Conservation (phyloP, 2,797 vertebrate species). For the Sebastes iracundus region DNA sequence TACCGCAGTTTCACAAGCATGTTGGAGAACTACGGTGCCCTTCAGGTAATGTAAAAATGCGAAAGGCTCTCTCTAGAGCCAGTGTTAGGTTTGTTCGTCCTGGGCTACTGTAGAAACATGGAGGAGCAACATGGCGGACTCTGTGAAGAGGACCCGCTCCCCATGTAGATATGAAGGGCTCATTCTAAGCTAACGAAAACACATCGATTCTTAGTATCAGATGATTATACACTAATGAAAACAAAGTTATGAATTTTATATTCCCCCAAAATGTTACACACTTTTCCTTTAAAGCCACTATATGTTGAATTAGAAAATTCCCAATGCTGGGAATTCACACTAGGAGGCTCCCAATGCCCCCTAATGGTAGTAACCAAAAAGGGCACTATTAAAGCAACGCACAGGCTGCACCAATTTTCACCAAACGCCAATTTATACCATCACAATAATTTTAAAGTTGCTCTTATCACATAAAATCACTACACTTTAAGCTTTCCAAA, state of each 20-base stretch:
- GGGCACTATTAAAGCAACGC: neutral
- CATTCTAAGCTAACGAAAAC: too few relatives aligned
- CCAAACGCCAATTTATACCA: neutral
- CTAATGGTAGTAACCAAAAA: neutral
- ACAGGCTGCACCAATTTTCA: neutral
- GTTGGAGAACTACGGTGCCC: too few relatives aligned
- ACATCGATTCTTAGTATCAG: rapidly evolving
- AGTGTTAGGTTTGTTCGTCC: rapidly evolving
- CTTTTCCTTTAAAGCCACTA: neutral
- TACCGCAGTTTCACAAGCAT: too few relatives aligned
- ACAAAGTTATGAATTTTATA: too few relatives aligned
- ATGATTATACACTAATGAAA: too few relatives aligned
- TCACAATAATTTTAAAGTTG: neutral
- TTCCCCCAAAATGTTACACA: too few relatives aligned
- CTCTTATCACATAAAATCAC: neutral
- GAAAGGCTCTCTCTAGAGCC: too few relatives aligned
- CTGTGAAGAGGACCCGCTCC: too few relatives aligned
- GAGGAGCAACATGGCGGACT: too few relatives aligned
- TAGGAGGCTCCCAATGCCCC: neutral
- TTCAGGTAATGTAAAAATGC: too few relatives aligned
- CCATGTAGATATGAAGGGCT: too few relatives aligned
- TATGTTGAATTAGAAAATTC: neutral
- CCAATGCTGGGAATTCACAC: neutral
- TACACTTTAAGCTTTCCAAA: neutral
- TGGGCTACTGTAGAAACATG: too few relatives aligned